Evolutionary conservation across 1,140 invertebrate species (phyloP), one percentile per base, ranked within the genome.

Genomic region (Trialeurodes vaporariorum): DNA sequence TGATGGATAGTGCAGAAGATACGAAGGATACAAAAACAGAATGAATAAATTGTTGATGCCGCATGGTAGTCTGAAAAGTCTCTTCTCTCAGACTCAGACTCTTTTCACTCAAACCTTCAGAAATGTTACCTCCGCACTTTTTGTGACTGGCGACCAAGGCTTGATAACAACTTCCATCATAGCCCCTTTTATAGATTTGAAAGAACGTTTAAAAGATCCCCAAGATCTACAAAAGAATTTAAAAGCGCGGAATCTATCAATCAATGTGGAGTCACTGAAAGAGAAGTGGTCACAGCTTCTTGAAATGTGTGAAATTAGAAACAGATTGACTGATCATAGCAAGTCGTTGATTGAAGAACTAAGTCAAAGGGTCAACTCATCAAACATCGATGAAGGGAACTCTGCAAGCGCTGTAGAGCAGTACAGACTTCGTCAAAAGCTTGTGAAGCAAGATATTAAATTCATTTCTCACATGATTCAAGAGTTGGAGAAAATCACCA

Each of bases 361-460:
- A 67, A n/a, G n/a, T 73, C 82, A 60, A 81, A 80, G 70, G 72
- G 85, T 2, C 80, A 80, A 73, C 73, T 81, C 2, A 9, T 64
- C n/a, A n/a, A n/a, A n/a, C n/a, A n/a, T n/a, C n/a, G n/a, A n/a
- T n/a, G n/a, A n/a, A n/a, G n/a, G n/a, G n/a, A n/a, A n/a, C n/a
- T n/a, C n/a, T n/a, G n/a, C n/a, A n/a, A n/a, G n/a, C n/a, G n/a
- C n/a, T 13, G 63, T 27, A 25, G 24, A 25, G 63, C 25, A 23
- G 63, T 5, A n/a, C n/a, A 13, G 11, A 12, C n/a, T n/a, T n/a
- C 81, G 86, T 74, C 74, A 76, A 2, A 78, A 78, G 72, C 68
- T 83, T 13, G 27, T 88, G 0, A 84, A 83, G 71, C 79, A 85
- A 25, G 85, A 89, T 68, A 70, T 85, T 23, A 85, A 81, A 74